phyloP scores from a whole-genome alignment of 2,113 vertebrate species.

The Carassius carassius region DNA sequence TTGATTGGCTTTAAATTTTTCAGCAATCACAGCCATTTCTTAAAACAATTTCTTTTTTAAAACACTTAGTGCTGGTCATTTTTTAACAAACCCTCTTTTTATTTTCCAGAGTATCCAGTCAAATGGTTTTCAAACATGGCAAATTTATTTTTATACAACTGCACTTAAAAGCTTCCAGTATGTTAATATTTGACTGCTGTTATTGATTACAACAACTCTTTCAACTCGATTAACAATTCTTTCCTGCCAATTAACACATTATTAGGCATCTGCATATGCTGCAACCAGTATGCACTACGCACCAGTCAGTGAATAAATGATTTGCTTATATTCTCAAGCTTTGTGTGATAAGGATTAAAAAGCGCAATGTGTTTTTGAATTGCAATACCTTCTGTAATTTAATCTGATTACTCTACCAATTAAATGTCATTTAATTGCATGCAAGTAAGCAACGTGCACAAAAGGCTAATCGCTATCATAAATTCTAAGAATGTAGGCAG shows the following conservation, averaged over 20 bases:
- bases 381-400: background rate
- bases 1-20: background rate
- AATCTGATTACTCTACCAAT: background rate
- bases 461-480: background rate
- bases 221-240: background rate
- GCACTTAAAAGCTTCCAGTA: background rate
- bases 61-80: background rate
- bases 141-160: background rate
- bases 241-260: background rate
- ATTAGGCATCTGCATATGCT: background rate
- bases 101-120: background rate
- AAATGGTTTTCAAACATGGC: background rate
- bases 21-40: background rate
- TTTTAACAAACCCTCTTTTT: background rate
- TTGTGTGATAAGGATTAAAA: background rate
- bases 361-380: background rate
- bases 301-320: background rate
- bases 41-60: background rate
- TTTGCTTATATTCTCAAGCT: background rate
- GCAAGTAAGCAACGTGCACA: background rate
- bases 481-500: background rate
- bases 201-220: background rate
- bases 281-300: background rate
- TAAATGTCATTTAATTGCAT: background rate
- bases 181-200: background rate